A percentile compares a stretch with the other conserved stretches of the same genome.
Evolutionary conservation across 92 coral and sea anemone genomes (phyloP).

Genomic region (Epizoanthus stellaris): DNA sequence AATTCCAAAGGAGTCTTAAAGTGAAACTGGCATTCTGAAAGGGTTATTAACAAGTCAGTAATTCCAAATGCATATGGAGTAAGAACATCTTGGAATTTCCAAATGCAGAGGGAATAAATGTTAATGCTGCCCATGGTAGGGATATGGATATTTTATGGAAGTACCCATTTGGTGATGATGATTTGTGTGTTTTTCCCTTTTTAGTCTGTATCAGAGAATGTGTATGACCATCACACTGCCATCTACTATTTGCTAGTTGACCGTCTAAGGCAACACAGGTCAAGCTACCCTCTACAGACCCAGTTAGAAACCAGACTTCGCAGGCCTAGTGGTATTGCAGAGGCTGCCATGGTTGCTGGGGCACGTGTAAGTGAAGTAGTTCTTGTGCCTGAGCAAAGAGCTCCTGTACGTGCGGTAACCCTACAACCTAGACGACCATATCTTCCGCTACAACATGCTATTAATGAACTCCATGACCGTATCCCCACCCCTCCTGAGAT

Average conservation of each 20-base stretch:
- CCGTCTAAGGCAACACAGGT: constrained; percentile 86
- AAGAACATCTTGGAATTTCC: too few relatives aligned
- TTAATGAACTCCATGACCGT: constrained; percentile 89
- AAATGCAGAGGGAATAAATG: too few relatives aligned
- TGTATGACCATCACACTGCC: constrained; percentile 97
- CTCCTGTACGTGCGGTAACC: constrained; percentile 70
- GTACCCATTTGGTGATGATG: neutral
- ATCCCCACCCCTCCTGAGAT: constrained; percentile 98
- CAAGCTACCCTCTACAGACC: constrained; percentile 90
- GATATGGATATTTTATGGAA: too few relatives aligned
- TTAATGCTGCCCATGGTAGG: too few relatives aligned
- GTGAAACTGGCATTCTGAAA: too few relatives aligned
- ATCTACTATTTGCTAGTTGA: constrained; percentile 93
- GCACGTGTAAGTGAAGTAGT: constrained; percentile 58
- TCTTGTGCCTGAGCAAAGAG: constrained; percentile 57
- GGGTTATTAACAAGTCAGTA: too few relatives aligned
- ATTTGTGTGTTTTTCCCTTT: neutral
- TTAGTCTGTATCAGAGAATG: constrained; percentile 88
- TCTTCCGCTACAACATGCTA: constrained; percentile 87
- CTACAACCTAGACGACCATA: constrained; percentile 75
- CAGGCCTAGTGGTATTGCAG: constrained; percentile 98
- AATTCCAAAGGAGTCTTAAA: too few relatives aligned
- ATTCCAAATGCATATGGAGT: too few relatives aligned
- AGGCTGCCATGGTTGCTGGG: constrained; percentile 91
- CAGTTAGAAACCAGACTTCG: constrained; percentile 91